These are phyloP conservation scores for Melanostigma gelatinosum DNA, from an alignment of 2,113 vertebrate species.

Conservation along the genomic window DNA sequence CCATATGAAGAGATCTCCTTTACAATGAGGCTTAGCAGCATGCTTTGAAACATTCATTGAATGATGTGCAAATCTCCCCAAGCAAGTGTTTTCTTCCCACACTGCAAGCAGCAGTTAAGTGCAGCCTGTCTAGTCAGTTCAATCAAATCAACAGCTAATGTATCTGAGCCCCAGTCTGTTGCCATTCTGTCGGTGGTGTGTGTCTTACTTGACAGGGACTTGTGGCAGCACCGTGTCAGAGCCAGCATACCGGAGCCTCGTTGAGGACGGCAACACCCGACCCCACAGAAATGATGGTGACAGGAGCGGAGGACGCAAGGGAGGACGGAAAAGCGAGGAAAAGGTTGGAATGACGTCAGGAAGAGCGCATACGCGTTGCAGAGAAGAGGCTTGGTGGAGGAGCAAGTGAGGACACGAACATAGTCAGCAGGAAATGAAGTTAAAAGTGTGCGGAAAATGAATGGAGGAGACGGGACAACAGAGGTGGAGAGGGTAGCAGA, in stretches of 20 bases:
- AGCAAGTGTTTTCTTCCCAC: constrained; percentile 15
- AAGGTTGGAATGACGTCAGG: constrained; percentile 1
- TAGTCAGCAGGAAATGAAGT: constrained; percentile 17
- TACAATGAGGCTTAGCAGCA: not conserved
- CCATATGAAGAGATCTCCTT: constrained; percentile 11
- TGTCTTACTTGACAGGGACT: not conserved
- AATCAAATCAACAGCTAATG: constrained; percentile 9
- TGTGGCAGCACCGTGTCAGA: not conserved
- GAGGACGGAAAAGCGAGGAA: not conserved
- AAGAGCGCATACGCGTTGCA: not conserved
- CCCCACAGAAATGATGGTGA: not conserved
- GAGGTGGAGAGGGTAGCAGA: constrained; percentile 52
- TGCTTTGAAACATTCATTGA: not conserved
- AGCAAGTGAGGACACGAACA: not conserved
- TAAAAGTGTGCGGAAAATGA: constrained; percentile 40
- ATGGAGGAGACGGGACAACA: constrained; percentile 21
- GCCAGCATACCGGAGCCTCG: not conserved
- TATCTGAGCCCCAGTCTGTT: not conserved
- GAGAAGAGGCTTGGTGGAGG: not conserved
- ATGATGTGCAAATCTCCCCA: constrained; percentile 6
- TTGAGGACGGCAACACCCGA: not conserved
- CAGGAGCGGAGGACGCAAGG: not conserved
- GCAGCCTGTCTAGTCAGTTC: not conserved
- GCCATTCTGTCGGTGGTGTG: not conserved
- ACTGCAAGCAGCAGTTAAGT: constrained; percentile 7